Evolutionary conservation across 2,797 vertebrate species (phyloP).

Genomic region (Bradypodion pumilum): DNA sequence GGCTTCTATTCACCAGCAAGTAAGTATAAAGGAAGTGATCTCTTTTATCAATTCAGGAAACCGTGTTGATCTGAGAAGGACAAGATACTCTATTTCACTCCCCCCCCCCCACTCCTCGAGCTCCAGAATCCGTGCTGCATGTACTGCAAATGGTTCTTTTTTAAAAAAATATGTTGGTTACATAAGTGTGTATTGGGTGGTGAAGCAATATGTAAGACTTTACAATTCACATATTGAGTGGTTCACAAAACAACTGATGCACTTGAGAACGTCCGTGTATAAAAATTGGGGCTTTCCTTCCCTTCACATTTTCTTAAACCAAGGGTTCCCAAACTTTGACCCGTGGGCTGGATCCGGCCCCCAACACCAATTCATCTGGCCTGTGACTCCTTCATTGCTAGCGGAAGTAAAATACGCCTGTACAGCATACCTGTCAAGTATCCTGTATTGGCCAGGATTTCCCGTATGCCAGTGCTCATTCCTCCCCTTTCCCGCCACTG

Average conservation of each 20-base stretch:
- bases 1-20: neutral
- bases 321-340: no score
- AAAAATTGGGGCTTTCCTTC: neutral
- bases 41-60: neutral
- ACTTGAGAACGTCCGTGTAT: neutral
- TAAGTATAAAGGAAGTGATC: neutral
- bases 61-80: neutral
- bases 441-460: no score
- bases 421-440: no score
- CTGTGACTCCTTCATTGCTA: no score
- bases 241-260: neutral
- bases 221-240: neutral
- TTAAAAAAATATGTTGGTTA: neutral
- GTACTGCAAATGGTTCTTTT: neutral
- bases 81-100: neutral
- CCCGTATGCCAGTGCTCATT: no score
- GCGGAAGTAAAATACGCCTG: no score
- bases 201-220: neutral
- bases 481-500: no score
- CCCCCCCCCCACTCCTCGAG: neutral
- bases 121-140: neutral
- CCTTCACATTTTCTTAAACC: constrained; percentile 4
- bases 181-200: neutral
- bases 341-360: no score
- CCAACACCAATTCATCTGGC: no score